phyloP scores from a whole-genome alignment of 2,113 vertebrate species.

The Nasalis larvatus region DNA sequence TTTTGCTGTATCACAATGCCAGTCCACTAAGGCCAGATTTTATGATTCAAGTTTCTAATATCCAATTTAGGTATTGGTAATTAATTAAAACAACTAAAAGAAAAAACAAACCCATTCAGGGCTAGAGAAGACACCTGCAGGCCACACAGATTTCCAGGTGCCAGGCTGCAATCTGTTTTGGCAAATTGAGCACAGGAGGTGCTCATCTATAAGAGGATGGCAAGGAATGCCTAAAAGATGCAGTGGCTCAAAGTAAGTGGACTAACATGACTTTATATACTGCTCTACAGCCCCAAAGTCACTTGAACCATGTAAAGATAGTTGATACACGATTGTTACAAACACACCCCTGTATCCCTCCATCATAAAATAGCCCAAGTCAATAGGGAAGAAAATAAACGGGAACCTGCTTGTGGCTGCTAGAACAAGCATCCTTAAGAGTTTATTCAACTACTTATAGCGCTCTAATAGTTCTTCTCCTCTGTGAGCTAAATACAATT shows the following conservation, averaged over 20 bases:
- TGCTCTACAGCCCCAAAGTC: background rate
- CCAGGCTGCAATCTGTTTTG: background rate
- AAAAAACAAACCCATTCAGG: background rate
- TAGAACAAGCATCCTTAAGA: conserved; percentile 19
- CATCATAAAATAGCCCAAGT: background rate
- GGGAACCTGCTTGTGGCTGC: background rate
- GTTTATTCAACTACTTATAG: conserved; percentile 1
- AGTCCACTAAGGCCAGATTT: background rate
- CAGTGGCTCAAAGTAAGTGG: background rate
- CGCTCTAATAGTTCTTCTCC: background rate
- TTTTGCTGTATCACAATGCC: background rate
- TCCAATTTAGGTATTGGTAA: background rate
- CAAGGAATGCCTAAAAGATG: background rate
- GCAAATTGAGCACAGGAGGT: background rate
- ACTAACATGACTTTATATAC: background rate
- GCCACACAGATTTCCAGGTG: background rate
- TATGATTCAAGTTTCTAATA: background rate
- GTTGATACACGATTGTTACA: background rate
- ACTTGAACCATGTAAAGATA: background rate
- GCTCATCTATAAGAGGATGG: background rate
- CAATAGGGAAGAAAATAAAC: background rate
- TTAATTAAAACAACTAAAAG: background rate
- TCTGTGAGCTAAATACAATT: background rate
- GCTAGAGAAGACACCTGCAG: background rate
- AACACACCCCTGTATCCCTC: too few relatives aligned